These are phyloP conservation scores for Acanthis flammea DNA, from an alignment of 2,797 vertebrate genomes.

Conservation along the genomic window DNA sequence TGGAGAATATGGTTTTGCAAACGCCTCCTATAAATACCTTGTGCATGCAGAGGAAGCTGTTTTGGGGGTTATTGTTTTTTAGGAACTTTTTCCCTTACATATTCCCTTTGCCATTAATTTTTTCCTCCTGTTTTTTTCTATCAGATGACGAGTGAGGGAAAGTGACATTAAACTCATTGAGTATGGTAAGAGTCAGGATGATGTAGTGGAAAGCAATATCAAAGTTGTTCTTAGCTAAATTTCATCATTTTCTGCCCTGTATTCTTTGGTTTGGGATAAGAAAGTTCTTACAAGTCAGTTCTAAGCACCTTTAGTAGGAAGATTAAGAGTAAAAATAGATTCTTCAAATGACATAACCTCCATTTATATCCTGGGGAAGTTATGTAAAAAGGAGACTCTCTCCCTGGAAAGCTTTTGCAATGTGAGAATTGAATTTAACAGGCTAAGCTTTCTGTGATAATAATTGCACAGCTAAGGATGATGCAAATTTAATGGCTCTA, in stretches of 20 bases:
- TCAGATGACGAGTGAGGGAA: not conserved
- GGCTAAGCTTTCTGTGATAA: not conserved
- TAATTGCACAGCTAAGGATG: slow-evolving; percentile 52
- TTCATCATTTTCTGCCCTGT: not conserved
- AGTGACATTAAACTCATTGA: not conserved
- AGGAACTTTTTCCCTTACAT: not conserved
- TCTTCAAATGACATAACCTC: not conserved
- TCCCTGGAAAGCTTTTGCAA: slow-evolving; percentile 12
- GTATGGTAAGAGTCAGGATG: not conserved
- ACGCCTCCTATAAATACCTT: not conserved
- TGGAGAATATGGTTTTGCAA: not conserved
- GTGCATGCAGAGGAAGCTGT: not conserved
- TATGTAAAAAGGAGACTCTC: not conserved
- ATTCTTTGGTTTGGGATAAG: not conserved
- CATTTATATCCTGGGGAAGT: not conserved
- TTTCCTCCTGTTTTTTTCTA: not conserved
- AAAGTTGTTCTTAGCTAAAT: not conserved
- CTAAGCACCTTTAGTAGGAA: not conserved
- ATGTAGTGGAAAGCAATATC: not conserved
- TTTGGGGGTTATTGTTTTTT: not conserved
- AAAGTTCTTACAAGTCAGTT: not conserved
- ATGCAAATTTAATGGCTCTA: slow-evolving; percentile 59
- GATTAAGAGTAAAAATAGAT: slow-evolving; percentile 1
- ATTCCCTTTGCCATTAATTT: not conserved
- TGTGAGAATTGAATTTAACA: slow-evolving; percentile 48